Evolutionary conservation across 2,888 invertebrate species (phyloP), one percentile per base, ranked within the genome.

Genomic region (Drosophila prolongata): DNA sequence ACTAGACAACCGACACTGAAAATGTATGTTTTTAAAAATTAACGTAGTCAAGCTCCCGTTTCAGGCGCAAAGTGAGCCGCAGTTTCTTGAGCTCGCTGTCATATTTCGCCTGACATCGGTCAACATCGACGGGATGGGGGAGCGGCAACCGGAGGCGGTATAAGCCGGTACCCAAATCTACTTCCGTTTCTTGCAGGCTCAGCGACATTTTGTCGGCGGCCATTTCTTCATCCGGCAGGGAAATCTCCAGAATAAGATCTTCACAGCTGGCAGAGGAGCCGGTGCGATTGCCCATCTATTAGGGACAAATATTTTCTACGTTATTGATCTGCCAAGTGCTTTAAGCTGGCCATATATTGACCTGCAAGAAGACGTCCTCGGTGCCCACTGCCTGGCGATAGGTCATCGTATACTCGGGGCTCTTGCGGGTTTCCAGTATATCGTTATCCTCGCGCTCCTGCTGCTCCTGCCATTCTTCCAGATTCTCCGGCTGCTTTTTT

Each of bases 321-420:
- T 42, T 40, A 6, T 10, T n/a, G n/a, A 40, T 40, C 19, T 27
- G 27, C 0, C 0, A 8, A 8, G 19, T 2, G 30, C 30, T 38
- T 8, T 8, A 14, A 27, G 4, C 27, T 9, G 14, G 1, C 1
- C 1, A n/a, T 3, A 13, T 2, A 19, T 11, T 4, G 5, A 59
- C 96, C 93, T 96, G 96, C 55, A 98, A 93, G 92, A 95, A 98
- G 9, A 98, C 94, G 92, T 98, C 98, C 91, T 97, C 96, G 0
- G 97, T 94, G 9, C 95, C 94, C 0, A 98, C 96, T 38, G 96
- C 94, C 92, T 98, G 98, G 80, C 96, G 96, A 91, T 97, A 98
- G 77, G 95, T 94, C 91, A 98, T 95, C 40, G 95, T 95, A 92
- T 97, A 97, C 77, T 94, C 94, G 0, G 97, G 97, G 24, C 93